These are phyloP conservation scores for Anabacerthia variegaticeps DNA, from an alignment of 2,797 vertebrate genomes.

Conservation along the genomic window DNA sequence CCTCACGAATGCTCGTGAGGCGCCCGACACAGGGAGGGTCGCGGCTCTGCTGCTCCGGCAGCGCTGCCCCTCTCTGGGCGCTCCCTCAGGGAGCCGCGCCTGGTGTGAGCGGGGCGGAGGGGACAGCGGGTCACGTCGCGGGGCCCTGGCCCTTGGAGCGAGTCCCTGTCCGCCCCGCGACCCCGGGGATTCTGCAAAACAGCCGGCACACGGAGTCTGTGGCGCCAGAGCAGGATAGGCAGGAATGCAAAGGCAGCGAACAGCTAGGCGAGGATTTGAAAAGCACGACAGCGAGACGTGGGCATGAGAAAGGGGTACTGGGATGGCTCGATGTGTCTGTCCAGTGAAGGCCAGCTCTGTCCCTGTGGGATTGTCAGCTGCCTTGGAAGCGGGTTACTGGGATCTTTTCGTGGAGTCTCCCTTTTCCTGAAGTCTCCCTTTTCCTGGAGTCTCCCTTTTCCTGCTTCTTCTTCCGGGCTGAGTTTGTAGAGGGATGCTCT, in stretches of 20 bases:
- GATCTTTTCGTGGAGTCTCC: too few relatives aligned
- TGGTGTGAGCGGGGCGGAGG: neutral
- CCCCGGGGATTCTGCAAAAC: neutral
- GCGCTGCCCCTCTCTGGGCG: too few relatives aligned
- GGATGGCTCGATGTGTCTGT: neutral
- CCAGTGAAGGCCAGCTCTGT: neutral
- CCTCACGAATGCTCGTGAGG: neutral
- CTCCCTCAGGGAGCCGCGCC: neutral
- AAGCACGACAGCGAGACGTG: fast-evolving
- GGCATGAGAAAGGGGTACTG: neutral
- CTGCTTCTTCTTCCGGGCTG: neutral
- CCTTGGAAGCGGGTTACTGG: neutral
- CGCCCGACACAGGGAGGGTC: neutral
- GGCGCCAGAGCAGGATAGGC: neutral
- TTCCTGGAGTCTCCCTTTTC: too few relatives aligned
- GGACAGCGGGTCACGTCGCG: too few relatives aligned
- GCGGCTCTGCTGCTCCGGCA: too few relatives aligned
- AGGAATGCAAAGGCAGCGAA: neutral
- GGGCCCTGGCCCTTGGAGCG: neutral
- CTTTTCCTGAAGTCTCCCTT: too few relatives aligned
- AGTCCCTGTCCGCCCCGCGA: neutral
- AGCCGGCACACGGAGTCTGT: neutral
- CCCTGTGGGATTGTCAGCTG: neutral
- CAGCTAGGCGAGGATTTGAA: neutral
- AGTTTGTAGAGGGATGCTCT: neutral